phyloP scores from a whole-genome alignment of 2,113 vertebrate genomes.

The Phyllopteryx taeniolatus region DNA sequence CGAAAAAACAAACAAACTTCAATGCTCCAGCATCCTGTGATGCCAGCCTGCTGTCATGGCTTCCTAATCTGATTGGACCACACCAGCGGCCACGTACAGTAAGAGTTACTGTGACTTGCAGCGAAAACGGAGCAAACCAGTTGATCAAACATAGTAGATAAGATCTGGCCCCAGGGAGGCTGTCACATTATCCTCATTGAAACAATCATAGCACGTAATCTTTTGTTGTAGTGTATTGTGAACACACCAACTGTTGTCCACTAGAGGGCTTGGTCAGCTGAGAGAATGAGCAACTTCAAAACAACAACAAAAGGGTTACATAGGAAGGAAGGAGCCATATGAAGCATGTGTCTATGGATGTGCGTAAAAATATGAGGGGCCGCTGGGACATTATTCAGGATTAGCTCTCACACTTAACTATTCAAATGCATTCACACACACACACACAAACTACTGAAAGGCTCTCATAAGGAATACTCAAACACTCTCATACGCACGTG shows the following conservation, averaged over 20 bases:
- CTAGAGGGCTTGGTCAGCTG: conserved; percentile 37
- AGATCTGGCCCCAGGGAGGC: conserved; percentile 32
- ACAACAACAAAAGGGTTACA: neutral
- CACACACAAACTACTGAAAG: too few species aligned
- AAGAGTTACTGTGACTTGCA: conserved; percentile 20
- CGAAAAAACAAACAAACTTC: conserved; percentile 23
- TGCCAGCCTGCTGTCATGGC: conserved; percentile 5
- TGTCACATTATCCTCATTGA: conserved; percentile 18
- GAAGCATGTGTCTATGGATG: neutral
- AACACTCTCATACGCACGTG: too few species aligned
- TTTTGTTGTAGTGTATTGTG: neutral
- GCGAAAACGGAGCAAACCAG: conserved; percentile 17
- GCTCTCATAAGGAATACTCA: too few species aligned
- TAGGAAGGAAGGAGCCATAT: neutral
- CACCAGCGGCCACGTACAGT: conserved; percentile 4
- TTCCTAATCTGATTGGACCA: conserved; percentile 13
- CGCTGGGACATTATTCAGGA: too few species aligned
- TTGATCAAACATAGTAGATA: conserved; percentile 37
- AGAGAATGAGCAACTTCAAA: neutral
- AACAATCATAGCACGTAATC: conserved; percentile 9
- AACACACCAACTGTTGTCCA: conserved; percentile 13
- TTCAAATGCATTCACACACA: too few species aligned
- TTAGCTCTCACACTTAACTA: too few species aligned
- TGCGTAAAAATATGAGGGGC: neutral
- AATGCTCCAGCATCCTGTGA: conserved; percentile 54